phyloP scores from a whole-genome alignment of 2,113 vertebrate species.

The Chloropsis cyanopogon region DNA sequence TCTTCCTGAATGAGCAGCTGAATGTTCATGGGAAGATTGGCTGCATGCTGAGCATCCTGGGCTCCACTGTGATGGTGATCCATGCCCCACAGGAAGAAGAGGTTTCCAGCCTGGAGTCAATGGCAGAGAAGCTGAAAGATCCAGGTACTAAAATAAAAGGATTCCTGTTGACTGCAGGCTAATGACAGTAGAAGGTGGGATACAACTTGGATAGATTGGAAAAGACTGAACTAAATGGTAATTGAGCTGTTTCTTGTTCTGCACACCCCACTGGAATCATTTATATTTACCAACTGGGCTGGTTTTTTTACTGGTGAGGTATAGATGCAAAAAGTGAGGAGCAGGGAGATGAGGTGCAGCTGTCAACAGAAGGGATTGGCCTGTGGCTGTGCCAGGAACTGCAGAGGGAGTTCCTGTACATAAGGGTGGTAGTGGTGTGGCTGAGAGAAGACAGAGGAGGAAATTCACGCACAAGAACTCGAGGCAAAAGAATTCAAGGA shows the following conservation, averaged over 20 bases:
- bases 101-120: slow-evolving; percentile 76
- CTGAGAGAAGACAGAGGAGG: not conserved
- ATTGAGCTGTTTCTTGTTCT: not conserved
- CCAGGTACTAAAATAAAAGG: slow-evolving; percentile 72
- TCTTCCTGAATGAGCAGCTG: slow-evolving; percentile 81
- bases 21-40: slow-evolving; percentile 82
- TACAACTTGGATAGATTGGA: not conserved
- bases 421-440: not conserved
- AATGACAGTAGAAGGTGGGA: not conserved
- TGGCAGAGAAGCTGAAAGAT: slow-evolving; percentile 84
- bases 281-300: not conserved
- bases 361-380: not conserved
- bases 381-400: not conserved
- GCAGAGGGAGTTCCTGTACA: not conserved
- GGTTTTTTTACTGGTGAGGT: not conserved
- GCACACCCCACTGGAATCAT: not conserved
- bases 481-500: not conserved
- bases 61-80: slow-evolving; percentile 85
- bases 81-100: slow-evolving; percentile 83
- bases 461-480: not conserved
- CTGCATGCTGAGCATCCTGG: slow-evolving; percentile 80
- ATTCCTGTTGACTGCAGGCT: not conserved
- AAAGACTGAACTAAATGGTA: not conserved
- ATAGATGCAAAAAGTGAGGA: not conserved
- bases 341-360: not conserved